Percentiles rank a stretch among this genome's conserved stretches.
phyloP scores from a whole-genome alignment of 2,797 vertebrate genomes.

The Eutrigla gurnardus region DNA sequence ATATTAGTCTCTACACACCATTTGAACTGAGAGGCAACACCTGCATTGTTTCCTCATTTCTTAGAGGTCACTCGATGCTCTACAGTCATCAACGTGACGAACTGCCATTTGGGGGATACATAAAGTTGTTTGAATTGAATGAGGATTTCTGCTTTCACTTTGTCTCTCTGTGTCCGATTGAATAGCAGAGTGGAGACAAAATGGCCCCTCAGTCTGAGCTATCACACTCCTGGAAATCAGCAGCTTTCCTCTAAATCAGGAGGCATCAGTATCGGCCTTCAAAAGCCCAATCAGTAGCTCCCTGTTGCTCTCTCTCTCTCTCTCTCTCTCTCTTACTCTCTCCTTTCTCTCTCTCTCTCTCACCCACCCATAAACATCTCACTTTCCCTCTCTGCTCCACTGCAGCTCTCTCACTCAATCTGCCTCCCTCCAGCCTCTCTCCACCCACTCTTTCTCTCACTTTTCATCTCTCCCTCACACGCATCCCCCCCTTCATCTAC shows the following conservation, averaged over 20 bases:
- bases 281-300: slow-evolving; percentile 46
- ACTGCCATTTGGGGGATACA: too few species aligned
- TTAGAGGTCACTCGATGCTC: too few species aligned
- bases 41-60: too few species aligned
- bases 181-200: slow-evolving; percentile 24
- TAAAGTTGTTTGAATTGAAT: background rate
- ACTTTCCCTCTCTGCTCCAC: slow-evolving; percentile 30
- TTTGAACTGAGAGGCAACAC: too few species aligned
- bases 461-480: slow-evolving; percentile 55
- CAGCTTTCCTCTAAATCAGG: slow-evolving; percentile 31
- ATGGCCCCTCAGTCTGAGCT: slow-evolving; percentile 21
- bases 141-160: background rate
- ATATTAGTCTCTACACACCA: too few species aligned
- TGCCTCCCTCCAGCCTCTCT: slow-evolving; percentile 55
- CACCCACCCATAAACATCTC: slow-evolving; percentile 51
- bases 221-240: slow-evolving; percentile 36
- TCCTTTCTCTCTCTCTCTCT: slow-evolving; percentile 24
- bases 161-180: background rate
- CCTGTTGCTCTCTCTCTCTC: slow-evolving; percentile 23
- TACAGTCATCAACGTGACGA: too few species aligned
- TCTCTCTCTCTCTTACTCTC: slow-evolving; percentile 27
- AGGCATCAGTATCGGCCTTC: slow-evolving; percentile 39
- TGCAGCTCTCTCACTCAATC: slow-evolving; percentile 42
- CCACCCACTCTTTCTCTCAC: slow-evolving; percentile 45
- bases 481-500: slow-evolving; percentile 62